Evolutionary conservation across 1,140 invertebrate species (phyloP).

Genomic region (Ylistrum balloti): DNA sequence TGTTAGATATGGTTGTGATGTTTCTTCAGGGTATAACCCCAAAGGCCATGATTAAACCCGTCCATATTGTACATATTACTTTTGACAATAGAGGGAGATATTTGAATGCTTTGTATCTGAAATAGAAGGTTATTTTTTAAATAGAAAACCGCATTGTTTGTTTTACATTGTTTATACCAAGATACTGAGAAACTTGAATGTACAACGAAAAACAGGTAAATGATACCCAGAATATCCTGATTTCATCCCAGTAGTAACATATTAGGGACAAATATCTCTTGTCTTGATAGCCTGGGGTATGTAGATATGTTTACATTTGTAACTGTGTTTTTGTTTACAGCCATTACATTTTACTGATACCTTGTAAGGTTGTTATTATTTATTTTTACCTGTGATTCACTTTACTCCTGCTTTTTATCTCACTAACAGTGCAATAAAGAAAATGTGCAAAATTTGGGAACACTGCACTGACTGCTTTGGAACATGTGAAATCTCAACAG

Average conservation of each 20-base stretch:
- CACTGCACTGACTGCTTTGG: neutral
- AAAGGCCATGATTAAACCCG: neutral
- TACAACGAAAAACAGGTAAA: too few relatives aligned
- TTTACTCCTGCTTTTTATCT: neutral
- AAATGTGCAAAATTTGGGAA: neutral
- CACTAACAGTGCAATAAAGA: constrained; percentile 8
- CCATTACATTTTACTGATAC: neutral
- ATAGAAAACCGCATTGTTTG: too few relatives aligned
- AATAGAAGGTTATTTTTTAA: too few relatives aligned
- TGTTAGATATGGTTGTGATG: neutral
- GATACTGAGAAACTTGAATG: neutral
- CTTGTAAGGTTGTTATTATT: neutral
- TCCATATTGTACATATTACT: neutral
- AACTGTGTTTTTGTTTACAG: neutral
- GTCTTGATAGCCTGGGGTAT: too few relatives aligned
- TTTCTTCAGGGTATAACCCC: neutral
- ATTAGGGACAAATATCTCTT: too few relatives aligned
- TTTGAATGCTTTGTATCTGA: too few relatives aligned
- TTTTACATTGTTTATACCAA: too few relatives aligned
- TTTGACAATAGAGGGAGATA: neutral
- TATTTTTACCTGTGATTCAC: neutral
- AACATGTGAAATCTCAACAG: too few relatives aligned
- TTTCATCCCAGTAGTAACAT: too few relatives aligned
- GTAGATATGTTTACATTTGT: neutral
- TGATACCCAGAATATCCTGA: too few relatives aligned